Evolutionary conservation across 2,888 invertebrate genomes (phyloP).

Genomic region (Diarsia rubi): DNA sequence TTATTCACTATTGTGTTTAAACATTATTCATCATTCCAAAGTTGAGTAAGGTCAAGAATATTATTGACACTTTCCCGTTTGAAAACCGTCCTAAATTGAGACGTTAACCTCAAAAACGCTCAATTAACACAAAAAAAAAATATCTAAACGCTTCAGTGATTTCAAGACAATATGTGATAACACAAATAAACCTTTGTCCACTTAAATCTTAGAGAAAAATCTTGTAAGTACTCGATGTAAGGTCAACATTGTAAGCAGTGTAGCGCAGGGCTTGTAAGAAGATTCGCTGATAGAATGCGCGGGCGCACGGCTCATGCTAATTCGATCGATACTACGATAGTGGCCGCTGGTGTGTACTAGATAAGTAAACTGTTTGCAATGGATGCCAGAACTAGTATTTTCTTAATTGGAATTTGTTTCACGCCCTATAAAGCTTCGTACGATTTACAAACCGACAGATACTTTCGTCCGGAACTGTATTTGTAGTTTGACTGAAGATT

Average conservation of each 20-base stretch:
- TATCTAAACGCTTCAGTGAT: constrained; percentile 14
- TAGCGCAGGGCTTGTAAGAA: constrained; percentile 49
- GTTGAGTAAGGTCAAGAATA: constrained; percentile 24
- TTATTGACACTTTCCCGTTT: constrained; percentile 1
- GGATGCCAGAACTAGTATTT: constrained; percentile 50
- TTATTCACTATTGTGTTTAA: constrained; percentile 53
- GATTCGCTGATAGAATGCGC: constrained; percentile 73
- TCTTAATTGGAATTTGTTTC: constrained; percentile 33
- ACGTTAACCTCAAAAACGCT: neutral
- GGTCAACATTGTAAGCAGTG: constrained; percentile 59
- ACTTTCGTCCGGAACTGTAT: neutral
- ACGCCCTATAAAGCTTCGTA: neutral
- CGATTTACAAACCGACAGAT: neutral
- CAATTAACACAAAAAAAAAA: neutral
- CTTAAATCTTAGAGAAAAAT: constrained; percentile 57
- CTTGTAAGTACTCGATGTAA: constrained; percentile 39
- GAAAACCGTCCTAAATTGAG: neutral
- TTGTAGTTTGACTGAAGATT: neutral
- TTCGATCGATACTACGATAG: constrained; percentile 79
- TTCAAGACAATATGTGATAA: constrained; percentile 9
- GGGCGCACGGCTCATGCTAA: constrained; percentile 77
- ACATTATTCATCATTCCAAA: constrained; percentile 17
- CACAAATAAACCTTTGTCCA: constrained; percentile 26
- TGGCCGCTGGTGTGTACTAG: constrained; percentile 45
- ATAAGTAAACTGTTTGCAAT: constrained; percentile 62